These are phyloP conservation scores for Apodemus sylvaticus DNA, from an alignment of 2,113 vertebrate genomes.

Conservation along the genomic window DNA sequence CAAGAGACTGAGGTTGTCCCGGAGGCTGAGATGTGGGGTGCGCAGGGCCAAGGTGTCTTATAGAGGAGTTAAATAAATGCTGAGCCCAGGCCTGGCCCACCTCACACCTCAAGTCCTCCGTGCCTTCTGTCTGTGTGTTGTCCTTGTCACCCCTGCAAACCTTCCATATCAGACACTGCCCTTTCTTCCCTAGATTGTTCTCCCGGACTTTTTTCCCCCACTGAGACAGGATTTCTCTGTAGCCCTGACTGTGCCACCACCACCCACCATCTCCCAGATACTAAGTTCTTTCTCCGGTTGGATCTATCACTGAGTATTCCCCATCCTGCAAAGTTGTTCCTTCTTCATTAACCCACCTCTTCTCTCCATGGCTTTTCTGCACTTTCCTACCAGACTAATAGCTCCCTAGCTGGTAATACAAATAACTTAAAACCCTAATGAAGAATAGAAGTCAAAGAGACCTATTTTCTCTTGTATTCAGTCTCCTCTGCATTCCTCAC, in stretches of 20 bases:
- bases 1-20: background rate
- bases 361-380: background rate
- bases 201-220: background rate
- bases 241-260: background rate
- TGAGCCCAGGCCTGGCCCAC: background rate
- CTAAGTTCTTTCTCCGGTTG: background rate
- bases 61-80: conserved; percentile 66
- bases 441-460: background rate
- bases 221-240: background rate
- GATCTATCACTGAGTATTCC: background rate
- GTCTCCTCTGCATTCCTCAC: background rate
- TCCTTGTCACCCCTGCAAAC: background rate
- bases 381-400: background rate
- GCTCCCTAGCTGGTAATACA: background rate
- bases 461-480: background rate
- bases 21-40: background rate
- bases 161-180: too few relatives aligned
- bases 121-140: background rate
- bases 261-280: background rate
- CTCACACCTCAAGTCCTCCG: background rate
- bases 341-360: background rate
- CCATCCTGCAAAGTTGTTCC: background rate
- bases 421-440: background rate
- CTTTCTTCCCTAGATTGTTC: background rate
- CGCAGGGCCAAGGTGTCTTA: conserved; percentile 18